A percentile compares a stretch with the other conserved stretches of the same genome.
These are phyloP conservation scores for Polyommatus icarus DNA, from an alignment of 2,888 invertebrate genomes.

Conservation along the genomic window DNA sequence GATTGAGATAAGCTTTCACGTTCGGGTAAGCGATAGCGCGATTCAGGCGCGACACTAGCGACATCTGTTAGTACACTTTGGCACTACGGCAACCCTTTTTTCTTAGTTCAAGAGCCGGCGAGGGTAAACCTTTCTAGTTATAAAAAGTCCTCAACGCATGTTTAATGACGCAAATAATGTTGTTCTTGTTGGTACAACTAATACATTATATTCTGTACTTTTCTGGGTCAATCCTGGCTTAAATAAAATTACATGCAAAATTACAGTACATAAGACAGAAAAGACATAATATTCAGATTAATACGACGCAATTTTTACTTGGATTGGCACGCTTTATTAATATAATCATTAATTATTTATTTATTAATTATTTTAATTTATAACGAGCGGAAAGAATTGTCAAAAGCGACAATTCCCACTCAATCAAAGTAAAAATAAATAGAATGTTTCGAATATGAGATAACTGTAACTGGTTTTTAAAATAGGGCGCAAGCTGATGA, in stretches of 20 bases:
- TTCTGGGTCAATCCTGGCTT: not conserved
- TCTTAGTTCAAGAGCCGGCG: not conserved
- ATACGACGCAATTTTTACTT: too few relatives aligned
- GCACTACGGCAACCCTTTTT: not conserved
- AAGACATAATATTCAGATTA: not conserved
- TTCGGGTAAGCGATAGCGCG: not conserved
- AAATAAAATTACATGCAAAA: not conserved
- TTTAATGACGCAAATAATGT: not conserved
- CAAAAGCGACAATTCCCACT: too few relatives aligned
- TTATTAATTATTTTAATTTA: too few relatives aligned
- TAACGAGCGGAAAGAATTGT: too few relatives aligned
- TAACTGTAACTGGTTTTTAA: conserved; percentile 17
- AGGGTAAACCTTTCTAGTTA: not conserved
- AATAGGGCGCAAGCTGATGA: conserved; percentile 5
- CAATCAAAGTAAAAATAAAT: too few relatives aligned
- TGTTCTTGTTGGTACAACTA: too few relatives aligned
- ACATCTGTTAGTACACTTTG: not conserved
- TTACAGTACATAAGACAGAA: not conserved
- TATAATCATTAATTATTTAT: too few relatives aligned
- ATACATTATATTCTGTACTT: too few relatives aligned
- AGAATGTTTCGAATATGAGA: not conserved
- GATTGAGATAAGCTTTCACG: not conserved
- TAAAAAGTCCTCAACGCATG: not conserved
- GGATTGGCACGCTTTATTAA: too few relatives aligned
- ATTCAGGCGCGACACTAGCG: not conserved